phyloP scores from a whole-genome alignment of 1,140 invertebrate species.

The Camponotus floridanus region DNA sequence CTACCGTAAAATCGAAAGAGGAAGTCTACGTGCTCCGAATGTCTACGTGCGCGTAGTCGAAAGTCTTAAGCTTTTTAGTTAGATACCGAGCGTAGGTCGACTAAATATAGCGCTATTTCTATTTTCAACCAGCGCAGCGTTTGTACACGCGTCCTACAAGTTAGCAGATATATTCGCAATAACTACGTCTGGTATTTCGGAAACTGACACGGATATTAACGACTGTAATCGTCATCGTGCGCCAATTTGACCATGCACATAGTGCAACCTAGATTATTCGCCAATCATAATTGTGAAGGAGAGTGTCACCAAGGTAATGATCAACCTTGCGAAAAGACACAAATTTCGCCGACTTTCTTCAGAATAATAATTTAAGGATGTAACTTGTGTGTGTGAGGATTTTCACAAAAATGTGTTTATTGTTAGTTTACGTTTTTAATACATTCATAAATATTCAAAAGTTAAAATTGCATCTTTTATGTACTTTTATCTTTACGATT shows the following conservation, averaged over 20 bases:
- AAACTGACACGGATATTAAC: constrained; percentile 79
- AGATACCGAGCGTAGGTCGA: constrained; percentile 85
- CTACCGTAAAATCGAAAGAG: constrained; percentile 9
- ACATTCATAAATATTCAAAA: no score
- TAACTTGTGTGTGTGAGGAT: no score
- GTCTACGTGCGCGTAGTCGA: constrained; percentile 62
- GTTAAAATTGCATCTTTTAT: no score
- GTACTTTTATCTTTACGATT: no score
- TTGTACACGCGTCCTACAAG: constrained; percentile 72
- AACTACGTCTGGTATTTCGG: constrained; percentile 76
- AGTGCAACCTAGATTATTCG: background rate
- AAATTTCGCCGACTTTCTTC: background rate
- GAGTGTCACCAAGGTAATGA: background rate
- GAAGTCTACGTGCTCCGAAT: constrained; percentile 29
- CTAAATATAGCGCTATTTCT: constrained; percentile 84
- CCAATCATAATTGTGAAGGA: background rate
- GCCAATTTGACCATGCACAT: background rate
- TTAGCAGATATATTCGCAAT: constrained; percentile 75
- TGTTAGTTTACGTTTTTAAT: no score
- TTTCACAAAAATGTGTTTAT: no score
- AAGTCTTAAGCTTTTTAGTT: constrained; percentile 83
- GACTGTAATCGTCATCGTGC: constrained; percentile 52
- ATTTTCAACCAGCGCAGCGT: constrained; percentile 79
- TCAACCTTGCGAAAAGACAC: background rate
- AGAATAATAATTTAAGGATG: background rate